Percentiles rank a stretch among this genome's conserved stretches.
These are phyloP conservation scores for Helobdella robusta DNA, from an alignment of 2,888 invertebrate species.

Conservation along the genomic window DNA sequence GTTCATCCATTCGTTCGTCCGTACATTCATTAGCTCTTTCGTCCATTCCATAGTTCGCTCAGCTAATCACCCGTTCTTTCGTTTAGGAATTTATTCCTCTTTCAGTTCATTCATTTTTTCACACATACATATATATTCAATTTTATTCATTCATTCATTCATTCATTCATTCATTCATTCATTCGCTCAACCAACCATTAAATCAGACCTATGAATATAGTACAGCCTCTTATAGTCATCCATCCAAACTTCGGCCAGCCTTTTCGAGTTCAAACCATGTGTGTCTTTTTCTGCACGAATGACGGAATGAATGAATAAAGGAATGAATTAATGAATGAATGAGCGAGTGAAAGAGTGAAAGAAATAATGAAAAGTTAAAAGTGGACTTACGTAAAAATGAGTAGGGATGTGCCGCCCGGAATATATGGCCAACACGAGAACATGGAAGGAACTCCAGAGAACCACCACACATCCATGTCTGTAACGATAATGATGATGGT, in stretches of 20 bases:
- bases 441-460: constrained; percentile 85
- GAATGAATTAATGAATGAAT: neutral
- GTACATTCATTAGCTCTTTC: neutral
- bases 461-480: constrained; percentile 73
- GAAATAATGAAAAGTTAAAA: neutral
- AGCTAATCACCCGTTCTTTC: neutral
- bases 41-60: neutral
- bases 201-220: constrained; percentile 32
- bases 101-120: neutral
- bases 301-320: neutral
- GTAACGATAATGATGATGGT: neutral
- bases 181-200: neutral
- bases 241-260: constrained; percentile 94
- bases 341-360: neutral
- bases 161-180: neutral
- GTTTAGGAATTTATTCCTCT: neutral
- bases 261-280: constrained; percentile 88
- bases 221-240: constrained; percentile 87
- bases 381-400: constrained; percentile 61
- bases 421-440: constrained; percentile 89
- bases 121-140: neutral
- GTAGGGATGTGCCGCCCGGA: constrained; percentile 86
- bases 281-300: constrained; percentile 33
- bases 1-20: neutral
- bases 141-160: neutral